Conservation (phyloP, 1,140 invertebrate genomes). For the Drosophila rufa region DNA sequence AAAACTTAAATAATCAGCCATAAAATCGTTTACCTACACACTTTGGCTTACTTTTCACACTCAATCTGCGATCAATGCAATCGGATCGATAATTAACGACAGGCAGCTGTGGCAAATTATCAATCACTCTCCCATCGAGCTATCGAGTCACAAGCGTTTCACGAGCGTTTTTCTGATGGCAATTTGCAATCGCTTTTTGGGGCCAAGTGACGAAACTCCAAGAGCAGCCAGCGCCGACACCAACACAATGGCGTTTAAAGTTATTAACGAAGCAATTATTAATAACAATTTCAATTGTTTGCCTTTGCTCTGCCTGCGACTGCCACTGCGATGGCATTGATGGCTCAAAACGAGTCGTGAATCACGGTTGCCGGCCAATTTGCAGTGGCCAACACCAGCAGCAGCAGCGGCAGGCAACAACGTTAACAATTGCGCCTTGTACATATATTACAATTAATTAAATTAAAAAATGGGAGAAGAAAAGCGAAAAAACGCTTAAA, state of each 20-base stretch:
- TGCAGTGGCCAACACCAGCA: conserved; percentile 13
- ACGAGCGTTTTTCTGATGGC: conserved; percentile 27
- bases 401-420: conserved; percentile 3
- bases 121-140: conserved; percentile 13
- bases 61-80: conserved; percentile 25
- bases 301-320: conserved; percentile 11
- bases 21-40: conserved; percentile 16
- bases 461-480: conserved; percentile 47
- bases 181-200: conserved; percentile 59
- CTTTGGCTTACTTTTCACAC: conserved; percentile 35
- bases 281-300: conserved; percentile 76
- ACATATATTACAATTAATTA: conserved; percentile 78
- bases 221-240: conserved; percentile 16
- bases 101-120: conserved; percentile 36
- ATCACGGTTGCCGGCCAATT: conserved; percentile 40
- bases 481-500: conserved; percentile 62
- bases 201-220: conserved; percentile 67
- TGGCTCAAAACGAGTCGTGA: conserved; percentile 61
- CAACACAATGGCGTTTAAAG: conserved; percentile 52
- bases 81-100: conserved; percentile 38
- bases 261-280: conserved; percentile 78
- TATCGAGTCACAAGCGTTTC: conserved; percentile 13
- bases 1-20: not conserved
- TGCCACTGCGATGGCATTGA: conserved; percentile 49
- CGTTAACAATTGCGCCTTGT: conserved; percentile 19